Percentiles rank a stretch among this genome's conserved stretches.
phyloP scores from a whole-genome alignment of 2,888 invertebrate genomes.

The Orthosia gracilis region DNA sequence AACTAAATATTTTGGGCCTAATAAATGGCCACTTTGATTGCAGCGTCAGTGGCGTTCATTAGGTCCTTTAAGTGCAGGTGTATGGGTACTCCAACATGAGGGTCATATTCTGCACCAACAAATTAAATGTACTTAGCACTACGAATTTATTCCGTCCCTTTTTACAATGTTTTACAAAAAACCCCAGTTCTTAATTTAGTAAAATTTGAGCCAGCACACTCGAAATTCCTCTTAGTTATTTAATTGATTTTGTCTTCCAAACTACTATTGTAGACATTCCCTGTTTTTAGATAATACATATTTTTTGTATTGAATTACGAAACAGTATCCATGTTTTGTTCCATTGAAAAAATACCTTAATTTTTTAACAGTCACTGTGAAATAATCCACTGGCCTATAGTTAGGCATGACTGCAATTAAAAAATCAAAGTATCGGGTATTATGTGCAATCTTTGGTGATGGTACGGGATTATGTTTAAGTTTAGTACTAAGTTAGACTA shows the following conservation, averaged over 20 bases:
- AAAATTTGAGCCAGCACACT: constrained; percentile 68
- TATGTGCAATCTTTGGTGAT: constrained; percentile 96
- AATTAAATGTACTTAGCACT: constrained; percentile 78
- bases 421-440: constrained; percentile 94
- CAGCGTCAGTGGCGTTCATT: no score
- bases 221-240: constrained; percentile 71
- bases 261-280: constrained; percentile 79
- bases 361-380: constrained; percentile 88
- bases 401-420: constrained; percentile 89
- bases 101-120: no score
- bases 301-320: constrained; percentile 76
- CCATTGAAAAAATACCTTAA: constrained; percentile 86
- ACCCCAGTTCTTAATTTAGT: constrained; percentile 65
- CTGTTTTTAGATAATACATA: constrained; percentile 63
- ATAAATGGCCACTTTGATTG: no score
- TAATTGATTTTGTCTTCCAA: constrained; percentile 86
- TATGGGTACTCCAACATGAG: no score
- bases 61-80: no score
- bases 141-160: constrained; percentile 89
- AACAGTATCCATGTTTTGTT: constrained; percentile 79
- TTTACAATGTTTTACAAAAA: constrained; percentile 54
- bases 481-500: constrained; percentile 79
- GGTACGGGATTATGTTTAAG: constrained; percentile 90
- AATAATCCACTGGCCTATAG: constrained; percentile 78
- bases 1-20: no score